These are phyloP conservation scores for Lepidochrysops patricia DNA, from an alignment of 2,888 invertebrate species.

Conservation along the genomic window DNA sequence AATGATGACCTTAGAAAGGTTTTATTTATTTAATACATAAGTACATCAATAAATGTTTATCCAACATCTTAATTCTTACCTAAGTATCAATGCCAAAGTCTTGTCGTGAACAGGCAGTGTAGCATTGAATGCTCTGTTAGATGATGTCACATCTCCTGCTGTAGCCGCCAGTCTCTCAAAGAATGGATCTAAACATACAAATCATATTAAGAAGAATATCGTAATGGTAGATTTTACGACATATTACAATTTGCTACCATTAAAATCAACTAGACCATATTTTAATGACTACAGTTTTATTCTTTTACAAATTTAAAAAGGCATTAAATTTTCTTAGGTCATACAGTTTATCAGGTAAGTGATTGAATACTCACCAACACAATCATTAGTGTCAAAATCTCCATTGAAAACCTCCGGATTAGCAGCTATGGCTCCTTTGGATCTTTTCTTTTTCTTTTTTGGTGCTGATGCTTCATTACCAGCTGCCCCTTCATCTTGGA, in stretches of 20 bases:
- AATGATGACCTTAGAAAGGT: no score
- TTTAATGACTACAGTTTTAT: no score
- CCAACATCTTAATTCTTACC: no score
- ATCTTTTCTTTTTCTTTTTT: constrained; percentile 59
- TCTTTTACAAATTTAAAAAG: no score
- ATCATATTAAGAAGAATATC: no score
- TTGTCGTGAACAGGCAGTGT: constrained; percentile 68
- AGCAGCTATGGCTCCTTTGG: constrained; percentile 51
- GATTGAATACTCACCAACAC: constrained; percentile 42
- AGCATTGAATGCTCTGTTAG: constrained; percentile 76
- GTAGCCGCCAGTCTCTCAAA: constrained; percentile 76
- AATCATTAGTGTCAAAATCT: constrained; percentile 60
- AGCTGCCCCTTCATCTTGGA: constrained; percentile 45
- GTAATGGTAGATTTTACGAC: no score
- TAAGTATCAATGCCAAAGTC: constrained; percentile 52
- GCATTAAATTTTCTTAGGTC: no score
- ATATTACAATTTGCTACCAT: no score
- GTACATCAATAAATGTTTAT: no score
- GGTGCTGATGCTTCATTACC: constrained; percentile 40
- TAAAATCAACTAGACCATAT: no score
- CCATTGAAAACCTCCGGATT: constrained; percentile 60
- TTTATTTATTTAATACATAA: no score
- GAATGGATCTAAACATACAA: constrained; percentile 68
- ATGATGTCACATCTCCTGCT: constrained; percentile 76
- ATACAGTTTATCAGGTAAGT: neutral